Evolutionary conservation across 2,888 invertebrate species (phyloP).

Genomic region (Drosophila vallismaia): DNA sequence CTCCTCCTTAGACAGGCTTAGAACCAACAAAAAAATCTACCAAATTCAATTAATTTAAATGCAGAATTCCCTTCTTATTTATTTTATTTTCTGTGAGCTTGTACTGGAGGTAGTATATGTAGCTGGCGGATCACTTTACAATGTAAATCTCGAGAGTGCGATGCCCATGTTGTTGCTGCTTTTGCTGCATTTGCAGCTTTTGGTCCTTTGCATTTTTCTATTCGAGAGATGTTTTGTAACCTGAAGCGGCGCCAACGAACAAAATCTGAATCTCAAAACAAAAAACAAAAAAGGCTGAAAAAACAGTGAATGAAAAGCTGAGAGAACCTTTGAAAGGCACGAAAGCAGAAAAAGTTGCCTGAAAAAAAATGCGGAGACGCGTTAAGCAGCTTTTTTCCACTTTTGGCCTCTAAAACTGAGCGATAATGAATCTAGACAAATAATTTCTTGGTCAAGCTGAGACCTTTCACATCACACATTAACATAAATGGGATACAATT

Average conservation of each 20-base stretch:
- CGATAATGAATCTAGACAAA: slow-evolving; percentile 6
- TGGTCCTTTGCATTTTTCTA: slow-evolving; percentile 60
- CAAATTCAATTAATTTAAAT: slow-evolving; percentile 78
- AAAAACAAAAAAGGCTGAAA: slow-evolving; percentile 8
- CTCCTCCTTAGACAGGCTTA: not conserved
- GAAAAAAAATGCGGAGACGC: slow-evolving; percentile 1
- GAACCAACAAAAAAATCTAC: slow-evolving; percentile 40
- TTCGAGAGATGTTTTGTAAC: slow-evolving; percentile 54
- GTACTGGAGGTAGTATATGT: slow-evolving; percentile 10
- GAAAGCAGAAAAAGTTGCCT: slow-evolving; percentile 5
- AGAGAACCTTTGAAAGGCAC: slow-evolving; percentile 17
- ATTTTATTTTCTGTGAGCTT: slow-evolving; percentile 9
- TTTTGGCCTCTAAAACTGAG: slow-evolving; percentile 6
- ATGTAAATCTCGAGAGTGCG: slow-evolving; percentile 79
- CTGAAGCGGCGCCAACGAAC: slow-evolving; percentile 46
- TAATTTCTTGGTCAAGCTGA: not conserved
- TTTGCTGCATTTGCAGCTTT: slow-evolving; percentile 31
- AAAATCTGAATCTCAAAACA: slow-evolving; percentile 31
- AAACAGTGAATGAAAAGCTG: slow-evolving; percentile 6
- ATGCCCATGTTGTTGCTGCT: slow-evolving; percentile 57
- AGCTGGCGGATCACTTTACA: slow-evolving; percentile 69
- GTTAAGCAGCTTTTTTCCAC: slow-evolving; percentile 15
- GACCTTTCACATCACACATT: not conserved
- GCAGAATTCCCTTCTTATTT: slow-evolving; percentile 56
- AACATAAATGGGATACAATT: slow-evolving; percentile 1